Conservation (phyloP, 2,888 invertebrate genomes). For the Meiosimyza platycephala region DNA sequence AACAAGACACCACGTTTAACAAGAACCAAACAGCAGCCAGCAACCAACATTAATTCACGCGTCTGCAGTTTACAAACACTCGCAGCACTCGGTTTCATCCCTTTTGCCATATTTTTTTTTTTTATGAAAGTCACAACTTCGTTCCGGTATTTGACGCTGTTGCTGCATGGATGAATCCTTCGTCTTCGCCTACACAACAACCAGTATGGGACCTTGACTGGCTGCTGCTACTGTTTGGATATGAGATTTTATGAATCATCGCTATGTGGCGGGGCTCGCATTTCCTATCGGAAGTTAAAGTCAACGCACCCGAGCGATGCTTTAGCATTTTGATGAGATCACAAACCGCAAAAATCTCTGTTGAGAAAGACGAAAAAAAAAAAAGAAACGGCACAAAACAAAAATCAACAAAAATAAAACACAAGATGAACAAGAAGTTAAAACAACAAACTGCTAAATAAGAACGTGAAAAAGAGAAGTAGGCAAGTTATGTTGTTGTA, state of each 20-base stretch:
- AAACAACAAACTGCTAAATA: neutral
- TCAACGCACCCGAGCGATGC: too few relatives aligned
- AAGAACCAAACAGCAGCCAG: neutral
- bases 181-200: conserved; percentile 2
- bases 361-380: neutral
- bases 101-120: neutral
- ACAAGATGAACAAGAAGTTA: neutral
- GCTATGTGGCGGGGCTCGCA: too few relatives aligned
- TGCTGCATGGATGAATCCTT: conserved; percentile 20
- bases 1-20: neutral
- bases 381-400: neutral
- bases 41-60: neutral
- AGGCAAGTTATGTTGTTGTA: neutral
- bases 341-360: conserved; percentile 6
- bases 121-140: conserved; percentile 10
- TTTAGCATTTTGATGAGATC: neutral
- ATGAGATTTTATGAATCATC: too few relatives aligned
- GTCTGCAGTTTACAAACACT: neutral
- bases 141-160: conserved; percentile 38
- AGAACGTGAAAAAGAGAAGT: neutral
- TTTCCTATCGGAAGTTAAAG: too few relatives aligned
- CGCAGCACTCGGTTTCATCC: neutral
- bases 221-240: too few relatives aligned
- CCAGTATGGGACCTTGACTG: neutral
- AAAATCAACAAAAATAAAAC: too few relatives aligned